Percentiles rank a stretch among this genome's conserved stretches.
Evolutionary conservation across 2,888 invertebrate genomes (phyloP).

Genomic region (Andrena marginata): DNA sequence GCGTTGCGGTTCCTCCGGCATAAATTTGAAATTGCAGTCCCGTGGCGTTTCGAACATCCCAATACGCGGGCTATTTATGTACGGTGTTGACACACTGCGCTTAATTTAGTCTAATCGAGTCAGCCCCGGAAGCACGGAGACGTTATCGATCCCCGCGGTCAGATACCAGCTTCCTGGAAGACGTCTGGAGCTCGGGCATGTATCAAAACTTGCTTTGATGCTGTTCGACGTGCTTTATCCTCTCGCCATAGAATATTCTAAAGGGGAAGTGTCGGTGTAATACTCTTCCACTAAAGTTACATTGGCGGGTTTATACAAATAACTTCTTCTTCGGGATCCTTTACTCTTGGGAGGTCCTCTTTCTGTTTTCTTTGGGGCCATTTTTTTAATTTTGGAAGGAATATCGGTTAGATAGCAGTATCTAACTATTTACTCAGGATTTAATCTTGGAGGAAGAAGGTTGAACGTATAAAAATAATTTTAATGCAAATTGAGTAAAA

Average conservation of each 20-base stretch:
- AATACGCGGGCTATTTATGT: slow-evolving; percentile 43
- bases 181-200: slow-evolving; percentile 18
- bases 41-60: slow-evolving; percentile 33
- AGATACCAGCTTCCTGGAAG: slow-evolving; percentile 30
- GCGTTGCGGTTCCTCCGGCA: slow-evolving; percentile 33
- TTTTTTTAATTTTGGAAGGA: too few relatives aligned
- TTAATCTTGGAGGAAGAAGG: too few relatives aligned
- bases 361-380: too few relatives aligned
- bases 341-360: too few relatives aligned
- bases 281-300: too few relatives aligned
- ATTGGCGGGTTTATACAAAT: too few relatives aligned
- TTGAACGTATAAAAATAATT: too few relatives aligned
- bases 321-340: too few relatives aligned
- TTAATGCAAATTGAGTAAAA: too few relatives aligned
- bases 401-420: too few relatives aligned
- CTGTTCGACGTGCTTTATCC: slow-evolving; percentile 10
- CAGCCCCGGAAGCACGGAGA: slow-evolving; percentile 44
- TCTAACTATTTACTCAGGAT: too few relatives aligned
- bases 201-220: slow-evolving; percentile 1
- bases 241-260: background rate
- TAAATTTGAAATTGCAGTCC: slow-evolving; percentile 58
- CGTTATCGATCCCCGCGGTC: slow-evolving; percentile 59
- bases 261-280: too few relatives aligned
- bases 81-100: slow-evolving; percentile 62
- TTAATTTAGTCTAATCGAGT: slow-evolving; percentile 71